phyloP scores from a whole-genome alignment of 2,797 vertebrate genomes.

The Falco concolor region DNA sequence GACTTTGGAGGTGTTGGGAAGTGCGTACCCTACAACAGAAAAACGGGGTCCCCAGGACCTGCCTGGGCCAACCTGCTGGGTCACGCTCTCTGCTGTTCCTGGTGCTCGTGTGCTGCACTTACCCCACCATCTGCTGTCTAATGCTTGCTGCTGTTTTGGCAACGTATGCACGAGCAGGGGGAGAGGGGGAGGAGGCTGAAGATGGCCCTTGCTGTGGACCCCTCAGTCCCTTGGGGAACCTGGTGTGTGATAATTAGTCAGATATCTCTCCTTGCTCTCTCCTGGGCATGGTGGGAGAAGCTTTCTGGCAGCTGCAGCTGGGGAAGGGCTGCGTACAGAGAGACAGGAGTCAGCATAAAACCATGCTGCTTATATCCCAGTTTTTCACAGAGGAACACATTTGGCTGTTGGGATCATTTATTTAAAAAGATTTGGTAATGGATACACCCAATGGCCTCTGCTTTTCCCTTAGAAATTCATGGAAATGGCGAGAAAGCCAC shows the following conservation, averaged over 20 bases:
- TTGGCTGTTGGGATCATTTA: neutral
- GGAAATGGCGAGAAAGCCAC: neutral
- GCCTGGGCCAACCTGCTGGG: neutral
- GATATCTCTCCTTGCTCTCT: neutral
- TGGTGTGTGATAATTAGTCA: neutral
- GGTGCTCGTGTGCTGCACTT: neutral
- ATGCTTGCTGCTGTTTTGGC: neutral
- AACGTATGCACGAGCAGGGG: neutral
- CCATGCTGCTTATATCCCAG: neutral
- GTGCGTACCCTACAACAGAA: neutral
- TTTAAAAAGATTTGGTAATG: neutral
- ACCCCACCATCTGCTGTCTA: neutral
- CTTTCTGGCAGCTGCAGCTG: neutral
- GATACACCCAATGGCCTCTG: neutral
- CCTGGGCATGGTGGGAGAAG: neutral
- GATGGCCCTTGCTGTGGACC: neutral
- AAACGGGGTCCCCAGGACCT: neutral
- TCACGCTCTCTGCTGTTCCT: neutral
- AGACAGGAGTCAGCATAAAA: neutral
- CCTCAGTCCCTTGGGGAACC: neutral
- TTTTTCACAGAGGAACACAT: neutral
- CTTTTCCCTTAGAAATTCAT: neutral
- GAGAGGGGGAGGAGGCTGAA: neutral
- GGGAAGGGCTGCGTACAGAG: neutral
- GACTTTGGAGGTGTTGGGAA: neutral